These are phyloP conservation scores for Cyanoramphus novaezelandiae DNA, from an alignment of 2,113 vertebrate species.

Conservation along the genomic window DNA sequence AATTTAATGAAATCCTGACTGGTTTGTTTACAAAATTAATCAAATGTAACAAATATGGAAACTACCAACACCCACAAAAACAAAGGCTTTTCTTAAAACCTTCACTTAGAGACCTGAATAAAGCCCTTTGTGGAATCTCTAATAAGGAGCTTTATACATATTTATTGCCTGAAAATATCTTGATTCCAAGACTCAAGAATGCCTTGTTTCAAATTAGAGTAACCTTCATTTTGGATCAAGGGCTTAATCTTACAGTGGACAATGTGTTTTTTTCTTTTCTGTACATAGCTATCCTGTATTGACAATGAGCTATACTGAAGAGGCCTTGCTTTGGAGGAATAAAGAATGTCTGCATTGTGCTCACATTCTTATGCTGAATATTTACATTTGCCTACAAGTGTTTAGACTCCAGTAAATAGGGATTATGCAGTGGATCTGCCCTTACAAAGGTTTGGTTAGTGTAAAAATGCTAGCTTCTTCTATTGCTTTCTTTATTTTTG, in stretches of 20 bases:
- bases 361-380: slow-evolving; percentile 52
- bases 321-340: slow-evolving; percentile 17
- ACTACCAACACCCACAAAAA: neutral
- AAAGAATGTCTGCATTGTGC: slow-evolving; percentile 24
- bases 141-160: neutral
- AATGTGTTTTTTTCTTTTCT: slow-evolving; percentile 21
- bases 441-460: slow-evolving; percentile 43
- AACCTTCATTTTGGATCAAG: neutral
- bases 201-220: neutral
- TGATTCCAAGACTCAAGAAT: neutral
- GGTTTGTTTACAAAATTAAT: neutral
- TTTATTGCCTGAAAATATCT: slow-evolving; percentile 4
- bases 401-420: slow-evolving; percentile 41
- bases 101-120: neutral
- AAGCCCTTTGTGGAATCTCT: neutral
- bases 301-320: neutral
- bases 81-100: neutral
- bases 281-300: neutral
- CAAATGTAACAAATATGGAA: neutral
- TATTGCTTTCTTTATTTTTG: slow-evolving; percentile 1
- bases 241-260: neutral
- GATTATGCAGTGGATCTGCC: slow-evolving; percentile 8
- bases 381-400: slow-evolving; percentile 53
- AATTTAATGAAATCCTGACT: neutral
- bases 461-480: slow-evolving; percentile 7